Evolutionary conservation across 2,888 invertebrate species (phyloP).

Genomic region (Bhutanitis thaidina): DNA sequence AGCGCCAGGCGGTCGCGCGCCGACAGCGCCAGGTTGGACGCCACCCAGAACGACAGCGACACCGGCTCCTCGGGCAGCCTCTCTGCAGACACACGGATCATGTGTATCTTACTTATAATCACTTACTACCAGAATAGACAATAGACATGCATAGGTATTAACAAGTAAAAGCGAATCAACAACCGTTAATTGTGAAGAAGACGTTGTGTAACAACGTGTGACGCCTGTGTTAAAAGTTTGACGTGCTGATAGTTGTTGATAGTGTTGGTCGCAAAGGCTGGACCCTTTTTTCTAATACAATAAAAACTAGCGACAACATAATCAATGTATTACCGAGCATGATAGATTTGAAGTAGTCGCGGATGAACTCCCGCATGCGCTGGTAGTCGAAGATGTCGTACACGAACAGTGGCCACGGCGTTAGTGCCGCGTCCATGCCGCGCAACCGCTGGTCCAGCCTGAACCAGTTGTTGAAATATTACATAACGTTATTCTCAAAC

Average conservation of each 20-base stretch:
- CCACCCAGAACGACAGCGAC: slow-evolving; percentile 72
- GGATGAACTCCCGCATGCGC: slow-evolving; percentile 46
- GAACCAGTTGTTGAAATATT: slow-evolving; percentile 1
- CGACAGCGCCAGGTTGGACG: slow-evolving; percentile 61
- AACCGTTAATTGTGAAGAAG: too few relatives aligned
- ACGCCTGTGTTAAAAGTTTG: too few relatives aligned
- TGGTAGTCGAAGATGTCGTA: slow-evolving; percentile 58
- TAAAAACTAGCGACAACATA: too few relatives aligned
- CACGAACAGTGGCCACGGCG: slow-evolving; percentile 70
- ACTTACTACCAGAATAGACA: too few relatives aligned
- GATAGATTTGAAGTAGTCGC: slow-evolving; percentile 45
- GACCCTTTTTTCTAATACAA: too few relatives aligned
- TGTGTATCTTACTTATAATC: too few relatives aligned
- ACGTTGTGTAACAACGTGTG: too few relatives aligned
- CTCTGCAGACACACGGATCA: slow-evolving; percentile 25
- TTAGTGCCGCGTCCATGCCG: slow-evolving; percentile 52
- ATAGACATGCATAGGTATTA: too few relatives aligned
- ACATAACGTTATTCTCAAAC: too few relatives aligned
- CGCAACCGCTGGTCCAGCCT: slow-evolving; percentile 38
- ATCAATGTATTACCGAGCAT: slow-evolving; percentile 34
- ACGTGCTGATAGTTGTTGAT: too few relatives aligned
- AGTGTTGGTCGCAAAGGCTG: too few relatives aligned
- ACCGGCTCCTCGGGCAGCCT: slow-evolving; percentile 58
- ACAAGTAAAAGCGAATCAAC: too few relatives aligned
- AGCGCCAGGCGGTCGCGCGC: slow-evolving; percentile 57